Percentiles rank a stretch among this genome's conserved stretches.
phyloP scores from a whole-genome alignment of 2,113 vertebrate genomes.

The Ceratotherium simum region DNA sequence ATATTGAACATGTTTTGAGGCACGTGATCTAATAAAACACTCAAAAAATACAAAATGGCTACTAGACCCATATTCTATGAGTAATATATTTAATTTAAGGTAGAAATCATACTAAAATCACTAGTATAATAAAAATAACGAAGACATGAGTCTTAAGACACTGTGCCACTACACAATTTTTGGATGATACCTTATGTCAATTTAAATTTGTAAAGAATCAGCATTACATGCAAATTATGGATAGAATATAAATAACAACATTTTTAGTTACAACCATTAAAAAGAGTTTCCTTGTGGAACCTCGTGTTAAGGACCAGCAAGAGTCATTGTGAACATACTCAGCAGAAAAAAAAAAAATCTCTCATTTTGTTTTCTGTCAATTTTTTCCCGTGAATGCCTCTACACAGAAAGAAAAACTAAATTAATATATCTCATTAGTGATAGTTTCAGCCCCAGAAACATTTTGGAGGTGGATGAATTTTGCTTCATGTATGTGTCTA shows the following conservation, averaged over 20 bases:
- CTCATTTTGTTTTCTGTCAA: neutral
- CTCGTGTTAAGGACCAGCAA: neutral
- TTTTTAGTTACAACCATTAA: neutral
- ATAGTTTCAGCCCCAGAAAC: neutral
- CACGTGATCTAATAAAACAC: neutral
- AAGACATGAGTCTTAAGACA: neutral
- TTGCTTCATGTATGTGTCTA: neutral
- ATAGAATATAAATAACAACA: neutral
- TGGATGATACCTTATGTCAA: neutral
- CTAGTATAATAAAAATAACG: neutral
- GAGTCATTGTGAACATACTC: neutral
- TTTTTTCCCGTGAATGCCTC: neutral
- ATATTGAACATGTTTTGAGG: neutral
- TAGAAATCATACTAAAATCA: neutral
- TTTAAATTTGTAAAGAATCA: conserved; percentile 11
- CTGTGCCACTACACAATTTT: neutral
- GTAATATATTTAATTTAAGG: neutral
- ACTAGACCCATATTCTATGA: neutral
- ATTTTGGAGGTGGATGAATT: neutral
- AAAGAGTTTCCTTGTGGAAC: neutral
- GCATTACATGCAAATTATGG: neutral
- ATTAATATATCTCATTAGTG: neutral
- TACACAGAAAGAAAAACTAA: neutral
- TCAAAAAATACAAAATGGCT: neutral
- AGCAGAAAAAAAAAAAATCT: neutral